Evolutionary conservation across 2,888 invertebrate species (phyloP), one percentile per base, ranked within the genome.

Genomic region (Microctonus hyperodae): DNA sequence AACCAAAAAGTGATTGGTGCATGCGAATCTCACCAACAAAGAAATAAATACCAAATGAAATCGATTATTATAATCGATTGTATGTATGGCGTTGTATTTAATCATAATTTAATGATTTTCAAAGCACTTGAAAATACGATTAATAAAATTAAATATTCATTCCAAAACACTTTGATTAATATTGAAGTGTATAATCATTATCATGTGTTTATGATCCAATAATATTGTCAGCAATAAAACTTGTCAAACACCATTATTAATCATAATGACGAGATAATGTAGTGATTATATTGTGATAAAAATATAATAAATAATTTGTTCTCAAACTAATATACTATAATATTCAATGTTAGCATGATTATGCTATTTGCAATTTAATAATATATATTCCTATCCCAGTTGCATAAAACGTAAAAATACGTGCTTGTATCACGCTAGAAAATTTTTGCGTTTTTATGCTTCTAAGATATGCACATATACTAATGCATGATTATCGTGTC

Each of bases 401-500:
- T n/a, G n/a, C n/a, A n/a, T n/a, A n/a, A n/a, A n/a, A n/a, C n/a
- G n/a, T n/a, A n/a, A n/a, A n/a, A n/a, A n/a, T n/a, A n/a, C n/a
- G n/a, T n/a, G n/a, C n/a, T n/a, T n/a, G n/a, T n/a, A n/a, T n/a
- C n/a, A n/a, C n/a, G n/a, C n/a, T n/a, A n/a, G n/a, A n/a, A n/a
- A n/a, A n/a, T n/a, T n/a, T n/a, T n/a, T n/a, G n/a, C n/a, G n/a
- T n/a, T n/a, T n/a, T n/a, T n/a, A n/a, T n/a, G n/a, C n/a, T n/a
- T n/a, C n/a, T n/a, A n/a, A n/a, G n/a, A 44, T n/a, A 44, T 1
- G 16, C n/a, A n/a, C n/a, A n/a, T 20, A 16, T 44, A 16, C 6
- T 33, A n/a, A 55, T 55, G 55, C 55, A 55, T 55, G 55, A n/a
- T n/a, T 33, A 11, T 31, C 33, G 33, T 31, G n/a, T 28, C 55